Percentiles rank a stretch among this genome's conserved stretches.
phyloP scores from a whole-genome alignment of 2,888 invertebrate genomes.

The Oegoconia quadripuncta region DNA sequence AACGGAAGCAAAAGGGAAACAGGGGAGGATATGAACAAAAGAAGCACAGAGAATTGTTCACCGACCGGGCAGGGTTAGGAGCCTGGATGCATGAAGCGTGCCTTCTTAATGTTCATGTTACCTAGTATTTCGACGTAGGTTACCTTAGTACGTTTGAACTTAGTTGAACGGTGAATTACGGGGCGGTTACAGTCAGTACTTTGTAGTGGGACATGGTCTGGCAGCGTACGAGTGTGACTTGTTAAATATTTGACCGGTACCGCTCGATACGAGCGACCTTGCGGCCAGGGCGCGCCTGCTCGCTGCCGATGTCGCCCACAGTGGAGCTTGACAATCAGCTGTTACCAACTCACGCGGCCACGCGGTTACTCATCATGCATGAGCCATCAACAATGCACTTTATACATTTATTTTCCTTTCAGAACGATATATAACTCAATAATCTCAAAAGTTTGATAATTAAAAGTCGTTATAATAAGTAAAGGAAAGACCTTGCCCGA shows the following conservation, averaged over 20 bases:
- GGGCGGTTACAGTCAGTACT: conserved; percentile 15
- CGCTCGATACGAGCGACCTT: conserved; percentile 63
- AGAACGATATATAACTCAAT: no score
- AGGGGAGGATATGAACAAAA: conserved; percentile 35
- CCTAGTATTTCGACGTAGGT: conserved; percentile 5
- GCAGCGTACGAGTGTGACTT: conserved; percentile 29
- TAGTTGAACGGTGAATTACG: conserved; percentile 4
- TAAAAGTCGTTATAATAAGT: no score
- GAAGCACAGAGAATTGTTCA: conserved; percentile 24
- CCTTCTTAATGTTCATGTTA: conserved; percentile 9
- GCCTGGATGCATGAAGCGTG: conserved; percentile 10
- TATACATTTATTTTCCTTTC: background rate
- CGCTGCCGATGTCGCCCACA: conserved; percentile 43
- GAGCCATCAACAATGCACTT: conserved; percentile 27
- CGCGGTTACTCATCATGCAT: conserved; percentile 14
- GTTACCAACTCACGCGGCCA: conserved; percentile 29
- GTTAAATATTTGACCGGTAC: conserved; percentile 54
- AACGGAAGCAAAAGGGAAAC: conserved; percentile 30
- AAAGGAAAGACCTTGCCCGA: no score
- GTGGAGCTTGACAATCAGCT: conserved; percentile 48
- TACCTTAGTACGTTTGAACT: conserved; percentile 7
- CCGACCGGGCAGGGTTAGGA: conserved; percentile 18
- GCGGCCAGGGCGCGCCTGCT: conserved; percentile 44
- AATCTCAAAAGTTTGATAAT: no score
- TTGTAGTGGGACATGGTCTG: conserved; percentile 12